Percentiles rank a stretch among this genome's conserved stretches.
phyloP scores from a whole-genome alignment of 1,140 invertebrate genomes.

The Musca domestica region DNA sequence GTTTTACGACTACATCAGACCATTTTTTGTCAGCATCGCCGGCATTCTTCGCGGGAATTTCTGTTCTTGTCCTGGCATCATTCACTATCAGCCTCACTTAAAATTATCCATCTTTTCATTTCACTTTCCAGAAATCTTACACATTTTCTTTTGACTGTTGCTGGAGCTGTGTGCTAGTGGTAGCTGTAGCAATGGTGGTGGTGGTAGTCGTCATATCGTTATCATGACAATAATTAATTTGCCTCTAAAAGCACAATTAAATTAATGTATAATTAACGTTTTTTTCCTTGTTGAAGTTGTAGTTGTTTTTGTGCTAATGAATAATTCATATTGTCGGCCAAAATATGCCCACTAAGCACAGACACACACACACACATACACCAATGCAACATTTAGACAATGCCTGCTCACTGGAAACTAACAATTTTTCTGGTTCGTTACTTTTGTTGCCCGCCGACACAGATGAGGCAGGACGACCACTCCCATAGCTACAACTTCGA shows the following conservation, averaged over 20 bases:
- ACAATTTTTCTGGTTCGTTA: too few relatives aligned
- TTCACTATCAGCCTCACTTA: not conserved
- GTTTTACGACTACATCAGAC: too few relatives aligned
- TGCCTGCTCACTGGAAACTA: not conserved
- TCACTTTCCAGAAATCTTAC: not conserved
- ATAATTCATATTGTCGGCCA: constrained; percentile 23
- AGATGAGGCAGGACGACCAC: too few relatives aligned
- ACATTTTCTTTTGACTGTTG: not conserved
- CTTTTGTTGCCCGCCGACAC: too few relatives aligned
- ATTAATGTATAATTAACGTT: constrained; percentile 28
- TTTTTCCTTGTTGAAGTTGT: not conserved
- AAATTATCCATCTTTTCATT: not conserved
- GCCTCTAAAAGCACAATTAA: constrained; percentile 26
- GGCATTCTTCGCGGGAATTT: too few relatives aligned
- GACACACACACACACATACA: not conserved
- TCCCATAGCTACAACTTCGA: too few relatives aligned
- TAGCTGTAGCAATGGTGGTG: not conserved
- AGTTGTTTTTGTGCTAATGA: constrained; percentile 14
- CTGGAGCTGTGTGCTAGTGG: not conserved
- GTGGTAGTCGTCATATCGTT: not conserved
- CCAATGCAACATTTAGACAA: not conserved
- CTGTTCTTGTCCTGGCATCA: not conserved
- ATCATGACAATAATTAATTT: constrained; percentile 16
- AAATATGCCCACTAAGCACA: not conserved
- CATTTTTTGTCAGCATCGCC: too few relatives aligned